Conservation (phyloP, 2,113 vertebrate species). For the Labrus mixtus region DNA sequence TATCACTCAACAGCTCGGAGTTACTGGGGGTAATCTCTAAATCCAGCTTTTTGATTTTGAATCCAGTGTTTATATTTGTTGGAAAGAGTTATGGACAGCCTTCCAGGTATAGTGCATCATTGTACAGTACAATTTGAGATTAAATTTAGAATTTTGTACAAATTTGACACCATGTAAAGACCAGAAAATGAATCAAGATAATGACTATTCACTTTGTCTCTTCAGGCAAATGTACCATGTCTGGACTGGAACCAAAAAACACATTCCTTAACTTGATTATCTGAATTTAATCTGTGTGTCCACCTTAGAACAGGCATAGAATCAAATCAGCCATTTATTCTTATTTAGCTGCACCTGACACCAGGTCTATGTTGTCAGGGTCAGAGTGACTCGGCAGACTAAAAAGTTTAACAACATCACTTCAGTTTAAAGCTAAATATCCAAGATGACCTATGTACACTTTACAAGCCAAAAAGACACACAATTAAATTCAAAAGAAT, state of each 20-base stretch:
- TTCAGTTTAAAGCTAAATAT: not conserved
- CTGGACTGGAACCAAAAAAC: not conserved
- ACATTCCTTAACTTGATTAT: not conserved
- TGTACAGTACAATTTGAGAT: not conserved
- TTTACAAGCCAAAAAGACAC: not conserved
- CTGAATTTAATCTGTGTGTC: not conserved
- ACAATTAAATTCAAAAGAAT: not conserved
- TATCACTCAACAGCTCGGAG: constrained; percentile 46
- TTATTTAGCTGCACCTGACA: constrained; percentile 1
- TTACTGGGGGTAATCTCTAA: constrained; percentile 56
- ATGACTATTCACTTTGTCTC: not conserved
- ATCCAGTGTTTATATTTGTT: constrained; percentile 35
- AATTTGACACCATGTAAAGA: too few relatives aligned
- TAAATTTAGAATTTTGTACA: too few relatives aligned
- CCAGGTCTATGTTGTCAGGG: not conserved
- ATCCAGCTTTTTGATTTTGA: constrained; percentile 44
- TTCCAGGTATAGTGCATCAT: not conserved
- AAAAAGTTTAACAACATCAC: not conserved
- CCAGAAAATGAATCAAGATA: too few relatives aligned
- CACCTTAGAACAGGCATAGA: too few relatives aligned
- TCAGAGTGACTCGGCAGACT: not conserved
- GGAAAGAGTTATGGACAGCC: not conserved
- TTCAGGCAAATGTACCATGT: not conserved
- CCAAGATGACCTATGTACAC: too few relatives aligned
- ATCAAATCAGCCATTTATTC: too few relatives aligned